Base-by-base conservation (phyloP, 2,888 invertebrate genomes). In the Lamproptera curius region DNA sequence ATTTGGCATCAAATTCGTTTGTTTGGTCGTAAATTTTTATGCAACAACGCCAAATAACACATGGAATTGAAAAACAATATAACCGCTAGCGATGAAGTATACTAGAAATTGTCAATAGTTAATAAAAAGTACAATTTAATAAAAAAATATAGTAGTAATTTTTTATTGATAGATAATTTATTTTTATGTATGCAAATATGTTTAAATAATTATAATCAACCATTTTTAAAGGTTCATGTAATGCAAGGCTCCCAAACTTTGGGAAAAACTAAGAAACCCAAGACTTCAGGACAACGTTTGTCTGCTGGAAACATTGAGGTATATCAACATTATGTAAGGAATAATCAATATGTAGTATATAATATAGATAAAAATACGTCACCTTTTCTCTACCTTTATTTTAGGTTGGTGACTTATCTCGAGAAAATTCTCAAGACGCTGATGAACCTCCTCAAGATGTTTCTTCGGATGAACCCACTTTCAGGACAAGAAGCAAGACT, bases 401-500 rank as follows among this genome's bases (percentile, higher is more conserved):
- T 14, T 57, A 85, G 85, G 81, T 87, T 61, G 95, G 95, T 65
- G 94, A 94, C 70, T 79, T 93, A 65, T 92, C 93, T 51, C 90
- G 93, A 62, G 91, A 92, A 74, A 88, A 88, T 57, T 88, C 88
- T 0, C 92, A 95, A 73, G 94, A 95, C 55, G 90, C 90, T 10
- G 94, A 94, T 42, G 77, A 85, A 23, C 78, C 76, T 1, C 82
- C 84, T 0, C 75, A 67, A 42, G 77, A 73, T 26, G 54, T 67
- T 1, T 62, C 63, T 1, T 65, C 70, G 0, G 78, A 76, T 5
- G 84, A 83, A 40, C 89, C 73, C 40, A 58, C 69, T 2, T 96
- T 96, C 81, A 90, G 96, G 64, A 92, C 93, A 59, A 91, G 97
- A 65, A 97, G 97, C 88, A 96, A 95, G 88, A 97, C 96, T n/a